These are phyloP conservation scores for Lepidocyrtinus sp. DNA, from an alignment of 2,888 invertebrate species.

Conservation along the genomic window DNA sequence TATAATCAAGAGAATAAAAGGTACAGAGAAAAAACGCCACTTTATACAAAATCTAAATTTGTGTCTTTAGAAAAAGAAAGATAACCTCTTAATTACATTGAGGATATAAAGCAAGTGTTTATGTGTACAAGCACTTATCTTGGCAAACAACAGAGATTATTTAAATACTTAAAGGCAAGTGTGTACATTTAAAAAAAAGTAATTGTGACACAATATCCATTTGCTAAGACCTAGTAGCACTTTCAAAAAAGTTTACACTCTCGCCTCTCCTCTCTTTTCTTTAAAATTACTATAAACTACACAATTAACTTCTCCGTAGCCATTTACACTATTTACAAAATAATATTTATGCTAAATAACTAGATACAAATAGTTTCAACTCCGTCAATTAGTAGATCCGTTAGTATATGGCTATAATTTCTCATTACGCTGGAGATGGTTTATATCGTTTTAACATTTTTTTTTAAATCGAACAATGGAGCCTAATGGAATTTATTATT, in stretches of 20 bases:
- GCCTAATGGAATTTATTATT: neutral
- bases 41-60: too few relatives aligned
- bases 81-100: too few relatives aligned
- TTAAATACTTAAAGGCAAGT: constrained; percentile 43
- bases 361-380: constrained; percentile 10
- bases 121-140: too few relatives aligned
- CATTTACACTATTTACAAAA: constrained; percentile 49
- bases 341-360: constrained; percentile 26
- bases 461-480: constrained; percentile 4
- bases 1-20: too few relatives aligned
- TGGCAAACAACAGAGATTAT: constrained; percentile 29
- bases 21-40: too few relatives aligned
- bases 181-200: constrained; percentile 33
- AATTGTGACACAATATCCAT: neutral
- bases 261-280: neutral
- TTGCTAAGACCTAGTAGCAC: neutral
- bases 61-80: too few relatives aligned
- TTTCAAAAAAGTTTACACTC: constrained; percentile 3
- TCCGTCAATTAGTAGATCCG: too few relatives aligned
- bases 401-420: constrained; percentile 6
- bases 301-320: neutral
- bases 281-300: constrained; percentile 23
- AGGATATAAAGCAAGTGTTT: too few relatives aligned
- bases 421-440: constrained; percentile 13
- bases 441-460: constrained; percentile 19